Evolutionary conservation across 2,113 vertebrate species (phyloP).

Genomic region (Campylomormyrus numenius): DNA sequence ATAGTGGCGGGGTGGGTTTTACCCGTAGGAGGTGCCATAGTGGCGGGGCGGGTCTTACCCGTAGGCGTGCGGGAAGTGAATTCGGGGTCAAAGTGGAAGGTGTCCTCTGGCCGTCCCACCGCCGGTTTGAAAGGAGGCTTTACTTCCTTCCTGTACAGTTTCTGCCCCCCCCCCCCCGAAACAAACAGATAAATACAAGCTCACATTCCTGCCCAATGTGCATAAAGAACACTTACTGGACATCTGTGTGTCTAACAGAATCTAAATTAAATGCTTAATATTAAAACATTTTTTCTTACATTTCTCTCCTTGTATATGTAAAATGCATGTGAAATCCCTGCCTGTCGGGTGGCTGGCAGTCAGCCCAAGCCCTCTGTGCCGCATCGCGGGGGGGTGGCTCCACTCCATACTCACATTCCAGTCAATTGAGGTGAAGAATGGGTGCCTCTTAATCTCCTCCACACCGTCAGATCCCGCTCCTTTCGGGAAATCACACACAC

Average conservation of each 20-base stretch:
- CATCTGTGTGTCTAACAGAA: not conserved
- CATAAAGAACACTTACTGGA: not conserved
- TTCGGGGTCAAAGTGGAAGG: conserved; percentile 94
- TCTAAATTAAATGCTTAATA: not conserved
- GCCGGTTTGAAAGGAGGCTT: conserved; percentile 90
- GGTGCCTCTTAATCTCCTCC: conserved; percentile 89
- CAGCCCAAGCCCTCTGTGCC: too few species aligned
- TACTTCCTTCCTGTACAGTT: conserved; percentile 81
- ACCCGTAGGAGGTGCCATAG: not conserved
- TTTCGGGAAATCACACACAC: conserved; percentile 34
- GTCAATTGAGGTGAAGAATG: conserved; percentile 83
- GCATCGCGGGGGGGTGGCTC: too few species aligned
- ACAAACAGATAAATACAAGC: conserved; percentile 4
- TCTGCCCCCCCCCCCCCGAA: conserved; percentile 54
- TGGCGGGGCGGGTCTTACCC: conserved; percentile 54
- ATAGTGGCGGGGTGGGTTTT: too few species aligned
- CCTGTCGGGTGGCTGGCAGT: not conserved
- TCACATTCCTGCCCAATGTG: not conserved
- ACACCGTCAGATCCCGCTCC: conserved; percentile 88
- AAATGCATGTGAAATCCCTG: not conserved
- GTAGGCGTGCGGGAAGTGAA: conserved; percentile 92
- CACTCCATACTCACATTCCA: conserved; percentile 79
- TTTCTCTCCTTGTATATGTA: not conserved
- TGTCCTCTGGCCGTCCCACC: conserved; percentile 88
- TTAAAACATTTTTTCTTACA: not conserved